These are phyloP conservation scores for Drosophila yakuba DNA, from an alignment of 1,140 invertebrate genomes.

Conservation along the genomic window DNA sequence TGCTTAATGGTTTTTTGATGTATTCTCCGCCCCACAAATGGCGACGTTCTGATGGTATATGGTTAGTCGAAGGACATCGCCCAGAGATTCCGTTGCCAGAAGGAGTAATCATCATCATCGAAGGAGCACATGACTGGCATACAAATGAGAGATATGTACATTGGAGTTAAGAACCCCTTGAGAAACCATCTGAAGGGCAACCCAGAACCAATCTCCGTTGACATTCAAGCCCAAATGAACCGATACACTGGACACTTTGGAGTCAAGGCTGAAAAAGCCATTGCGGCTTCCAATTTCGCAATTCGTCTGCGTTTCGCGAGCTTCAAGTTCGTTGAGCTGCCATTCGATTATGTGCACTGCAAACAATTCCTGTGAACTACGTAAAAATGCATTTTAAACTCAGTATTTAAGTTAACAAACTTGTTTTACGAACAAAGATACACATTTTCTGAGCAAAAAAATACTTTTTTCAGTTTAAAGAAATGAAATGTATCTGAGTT, in stretches of 20 bases:
- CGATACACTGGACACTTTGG: slow-evolving; percentile 36
- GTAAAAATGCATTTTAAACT: no score
- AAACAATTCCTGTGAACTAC: background rate
- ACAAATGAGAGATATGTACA: slow-evolving; percentile 26
- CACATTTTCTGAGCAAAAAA: no score
- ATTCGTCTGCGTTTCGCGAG: slow-evolving; percentile 34
- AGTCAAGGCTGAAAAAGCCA: slow-evolving; percentile 28
- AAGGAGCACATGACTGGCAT: slow-evolving; percentile 1
- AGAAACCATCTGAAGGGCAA: slow-evolving; percentile 11
- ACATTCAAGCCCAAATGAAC: slow-evolving; percentile 47
- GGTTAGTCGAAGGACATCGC: slow-evolving; percentile 16
- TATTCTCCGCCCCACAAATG: slow-evolving; percentile 21
- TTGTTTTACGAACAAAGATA: no score
- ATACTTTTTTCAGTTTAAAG: no score
- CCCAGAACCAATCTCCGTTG: slow-evolving; percentile 48
- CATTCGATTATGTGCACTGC: slow-evolving; percentile 3
- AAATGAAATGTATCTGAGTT: no score
- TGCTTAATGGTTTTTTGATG: slow-evolving; percentile 47
- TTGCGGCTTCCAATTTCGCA: slow-evolving; percentile 44
- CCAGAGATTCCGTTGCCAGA: background rate
- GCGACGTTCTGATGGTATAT: slow-evolving; percentile 3
- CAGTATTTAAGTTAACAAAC: no score
- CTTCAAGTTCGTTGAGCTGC: slow-evolving; percentile 35
- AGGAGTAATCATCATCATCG: background rate
- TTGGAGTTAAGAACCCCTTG: slow-evolving; percentile 25